Conservation (phyloP, 2,888 invertebrate genomes). For the Pheosia tremula region DNA sequence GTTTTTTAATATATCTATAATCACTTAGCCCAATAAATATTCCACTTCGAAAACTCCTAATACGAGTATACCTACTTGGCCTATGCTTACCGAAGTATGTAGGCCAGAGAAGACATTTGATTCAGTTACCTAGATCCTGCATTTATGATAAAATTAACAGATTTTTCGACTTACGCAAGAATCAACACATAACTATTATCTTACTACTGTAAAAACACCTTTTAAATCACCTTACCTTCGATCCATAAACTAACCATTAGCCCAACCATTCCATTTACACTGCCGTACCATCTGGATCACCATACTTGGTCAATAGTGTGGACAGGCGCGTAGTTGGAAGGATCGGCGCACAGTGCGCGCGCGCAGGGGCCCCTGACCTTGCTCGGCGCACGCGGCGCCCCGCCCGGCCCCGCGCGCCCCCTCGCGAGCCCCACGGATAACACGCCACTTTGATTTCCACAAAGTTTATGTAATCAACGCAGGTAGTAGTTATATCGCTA, state of each 20-base stretch:
- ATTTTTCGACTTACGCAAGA: no score
- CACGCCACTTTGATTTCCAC: conserved; percentile 65
- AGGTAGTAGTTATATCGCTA: conserved; percentile 41
- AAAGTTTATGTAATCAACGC: conserved; percentile 62
- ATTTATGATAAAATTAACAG: no score
- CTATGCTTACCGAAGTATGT: no score
- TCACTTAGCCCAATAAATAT: no score
- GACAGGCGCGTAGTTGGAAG: conserved; percentile 44
- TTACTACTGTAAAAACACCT: no score
- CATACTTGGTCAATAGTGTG: conserved; percentile 51
- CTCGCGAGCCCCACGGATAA: conserved; percentile 45
- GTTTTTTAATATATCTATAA: no score
- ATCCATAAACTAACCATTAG: conserved; percentile 8
- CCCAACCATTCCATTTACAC: conserved; percentile 24
- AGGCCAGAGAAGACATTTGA: no score
- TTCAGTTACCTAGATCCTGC: no score
- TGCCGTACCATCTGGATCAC: neutral
- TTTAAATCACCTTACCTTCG: neutral
- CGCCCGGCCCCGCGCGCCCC: conserved; percentile 39
- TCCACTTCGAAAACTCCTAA: no score
- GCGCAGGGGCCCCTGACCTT: conserved; percentile 76
- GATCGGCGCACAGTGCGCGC: conserved; percentile 53
- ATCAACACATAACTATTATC: no score
- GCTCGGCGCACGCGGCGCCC: conserved; percentile 55
- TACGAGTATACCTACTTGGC: no score